Conservation (phyloP, 2,113 vertebrate genomes). For the Azemiops feae region DNA sequence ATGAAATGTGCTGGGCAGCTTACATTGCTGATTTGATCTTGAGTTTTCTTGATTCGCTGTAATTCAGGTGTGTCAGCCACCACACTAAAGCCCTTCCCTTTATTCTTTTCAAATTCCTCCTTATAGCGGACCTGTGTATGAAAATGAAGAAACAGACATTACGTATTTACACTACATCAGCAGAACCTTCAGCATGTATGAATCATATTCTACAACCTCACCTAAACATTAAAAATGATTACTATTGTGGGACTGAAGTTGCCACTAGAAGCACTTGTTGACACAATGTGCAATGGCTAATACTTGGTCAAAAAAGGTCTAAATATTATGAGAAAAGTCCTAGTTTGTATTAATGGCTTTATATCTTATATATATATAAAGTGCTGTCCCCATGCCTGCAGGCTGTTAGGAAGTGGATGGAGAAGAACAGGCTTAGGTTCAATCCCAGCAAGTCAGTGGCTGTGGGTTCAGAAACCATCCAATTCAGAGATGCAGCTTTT, state of each 20-base stretch:
- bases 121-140: slow-evolving; percentile 87
- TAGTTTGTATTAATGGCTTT: neutral
- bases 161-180: neutral
- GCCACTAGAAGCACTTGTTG: neutral
- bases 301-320: neutral
- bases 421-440: no score
- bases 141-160: neutral
- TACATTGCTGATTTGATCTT: slow-evolving; percentile 97
- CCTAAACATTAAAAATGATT: neutral
- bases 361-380: neutral
- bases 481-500: no score
- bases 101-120: slow-evolving; percentile 98
- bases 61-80: slow-evolving; percentile 92
- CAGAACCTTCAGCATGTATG: neutral
- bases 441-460: no score
- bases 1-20: slow-evolving; percentile 47
- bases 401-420: no score
- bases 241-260: no score
- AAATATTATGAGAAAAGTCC: neutral
- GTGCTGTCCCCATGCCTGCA: neutral
- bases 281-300: neutral
- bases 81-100: slow-evolving; percentile 91
- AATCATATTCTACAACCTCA: neutral
- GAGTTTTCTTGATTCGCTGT: slow-evolving; percentile 94
- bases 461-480: no score